These are phyloP conservation scores for Cynopterus brachyotis DNA, from an alignment of 2,113 vertebrate genomes.

Conservation along the genomic window DNA sequence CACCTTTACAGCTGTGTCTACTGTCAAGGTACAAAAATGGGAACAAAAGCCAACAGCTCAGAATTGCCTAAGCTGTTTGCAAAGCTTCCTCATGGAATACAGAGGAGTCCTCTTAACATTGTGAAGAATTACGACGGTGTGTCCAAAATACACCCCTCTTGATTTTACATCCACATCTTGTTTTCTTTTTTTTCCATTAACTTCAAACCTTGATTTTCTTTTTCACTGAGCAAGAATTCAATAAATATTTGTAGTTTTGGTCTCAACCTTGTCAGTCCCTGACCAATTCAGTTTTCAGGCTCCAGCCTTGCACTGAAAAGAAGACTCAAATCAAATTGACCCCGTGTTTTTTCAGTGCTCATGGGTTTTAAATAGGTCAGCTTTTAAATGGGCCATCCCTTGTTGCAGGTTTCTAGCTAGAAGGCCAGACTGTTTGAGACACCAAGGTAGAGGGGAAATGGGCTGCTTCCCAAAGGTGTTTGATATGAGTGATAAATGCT, in stretches of 20 bases:
- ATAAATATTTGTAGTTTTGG: conserved; percentile 9
- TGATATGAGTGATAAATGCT: neutral
- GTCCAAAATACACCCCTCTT: neutral
- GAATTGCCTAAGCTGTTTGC: neutral
- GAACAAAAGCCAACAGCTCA: neutral
- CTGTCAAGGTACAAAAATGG: neutral
- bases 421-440: conserved; percentile 48
- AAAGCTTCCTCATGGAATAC: neutral
- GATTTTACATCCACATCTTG: neutral
- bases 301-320: conserved; percentile 30
- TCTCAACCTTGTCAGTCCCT: conserved; percentile 33
- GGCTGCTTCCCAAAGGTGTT: neutral
- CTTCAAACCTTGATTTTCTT: neutral
- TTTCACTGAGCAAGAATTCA: conserved; percentile 6
- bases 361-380: conserved; percentile 76
- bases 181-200: neutral
- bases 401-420: conserved; percentile 56
- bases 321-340: conserved; percentile 61
- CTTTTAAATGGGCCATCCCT: conserved; percentile 74
- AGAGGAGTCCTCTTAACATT: neutral
- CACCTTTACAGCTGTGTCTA: neutral
- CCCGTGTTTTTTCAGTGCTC: conserved; percentile 50
- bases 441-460: neutral
- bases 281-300: conserved; percentile 52
- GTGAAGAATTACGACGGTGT: neutral